Conservation (phyloP, 2,888 invertebrate genomes). For the Linnaemya vulpina region DNA sequence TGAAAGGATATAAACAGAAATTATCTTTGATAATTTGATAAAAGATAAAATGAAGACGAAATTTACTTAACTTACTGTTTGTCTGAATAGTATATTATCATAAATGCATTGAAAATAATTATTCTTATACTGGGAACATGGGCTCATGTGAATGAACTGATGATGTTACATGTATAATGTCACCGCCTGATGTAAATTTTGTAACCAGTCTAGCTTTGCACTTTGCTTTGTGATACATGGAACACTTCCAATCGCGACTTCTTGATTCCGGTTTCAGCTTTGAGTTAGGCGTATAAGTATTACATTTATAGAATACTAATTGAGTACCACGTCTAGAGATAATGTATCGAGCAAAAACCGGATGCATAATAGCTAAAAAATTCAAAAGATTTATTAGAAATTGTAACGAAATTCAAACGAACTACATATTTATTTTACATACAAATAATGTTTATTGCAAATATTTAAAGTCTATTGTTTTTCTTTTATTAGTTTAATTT, state of each 20-base stretch:
- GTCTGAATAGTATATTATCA: not conserved
- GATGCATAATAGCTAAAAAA: conserved; percentile 23
- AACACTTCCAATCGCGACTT: conserved; percentile 82
- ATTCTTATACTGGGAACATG: conserved; percentile 74
- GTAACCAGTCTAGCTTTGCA: conserved; percentile 81
- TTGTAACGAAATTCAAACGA: not conserved
- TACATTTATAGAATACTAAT: conserved; percentile 78
- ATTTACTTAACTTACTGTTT: not conserved
- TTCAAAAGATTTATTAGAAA: conserved; percentile 19
- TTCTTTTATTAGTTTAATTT: not conserved
- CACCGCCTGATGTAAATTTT: conserved; percentile 74
- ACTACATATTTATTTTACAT: not conserved
- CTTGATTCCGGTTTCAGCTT: conserved; percentile 79
- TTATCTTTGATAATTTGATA: too few species aligned
- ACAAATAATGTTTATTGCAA: conserved; percentile 9
- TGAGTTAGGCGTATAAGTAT: conserved; percentile 82
- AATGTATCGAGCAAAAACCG: conserved; percentile 72
- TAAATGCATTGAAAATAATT: not conserved
- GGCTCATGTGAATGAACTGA: conserved; percentile 77
- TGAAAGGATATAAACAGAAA: too few species aligned
- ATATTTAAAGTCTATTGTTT: not conserved
- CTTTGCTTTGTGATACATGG: conserved; percentile 82
- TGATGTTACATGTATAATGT: conserved; percentile 78
- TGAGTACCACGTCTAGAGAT: conserved; percentile 79
- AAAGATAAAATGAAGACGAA: too few species aligned